Evolutionary conservation across 2,113 vertebrate genomes (phyloP), one percentile per base, ranked within the genome.

Genomic region (Pongo abelii): DNA sequence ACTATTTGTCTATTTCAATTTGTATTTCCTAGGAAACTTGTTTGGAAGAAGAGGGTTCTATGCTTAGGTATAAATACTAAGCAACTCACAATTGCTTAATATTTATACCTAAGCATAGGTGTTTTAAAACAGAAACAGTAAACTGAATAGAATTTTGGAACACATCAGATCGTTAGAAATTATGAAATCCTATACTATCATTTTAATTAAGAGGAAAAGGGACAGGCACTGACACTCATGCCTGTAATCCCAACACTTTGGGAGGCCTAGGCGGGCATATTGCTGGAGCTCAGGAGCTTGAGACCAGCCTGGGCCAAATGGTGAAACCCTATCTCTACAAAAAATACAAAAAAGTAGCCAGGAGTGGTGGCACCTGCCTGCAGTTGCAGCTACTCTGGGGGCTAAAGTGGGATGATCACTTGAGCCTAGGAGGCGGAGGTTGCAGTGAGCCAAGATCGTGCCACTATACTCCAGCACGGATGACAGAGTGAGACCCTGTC

Each of bases 61-160:
- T 22, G 59, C 32, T 55, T 59, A 67, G 35, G 83, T n/a, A 52
- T 61, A 89, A 81, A 38, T 77, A 61, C 38, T 20, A 38, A 96
- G 22, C 14, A 88, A 81, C 32, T 61, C 55, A 77, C 20, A 8
- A 52, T 64, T 64, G 61, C 27, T 64, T 64, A 64, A 64, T 64
- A 64, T 32, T 64, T 64, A 14, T 32, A 64, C 61, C 61, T 64
- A 64, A 14, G 27, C 61, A 14, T 32, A 32, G 61, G 32, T 14
- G 5, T 64, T 64, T 64, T 64, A 91, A 55, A 69, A 81, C 86
- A 64, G 69, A 67, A 84, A 89, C 18, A 27, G 32, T 50, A 38
- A 84, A 64, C 43, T 67, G n/a, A n/a, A 46, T 27, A 7, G 32
- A 75, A 85, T 83, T 81, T 94, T 57, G 79, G 8, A 93, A 83